These are phyloP conservation scores for Drosophila lacicola DNA, from an alignment of 2,888 invertebrate genomes.

Conservation along the genomic window DNA sequence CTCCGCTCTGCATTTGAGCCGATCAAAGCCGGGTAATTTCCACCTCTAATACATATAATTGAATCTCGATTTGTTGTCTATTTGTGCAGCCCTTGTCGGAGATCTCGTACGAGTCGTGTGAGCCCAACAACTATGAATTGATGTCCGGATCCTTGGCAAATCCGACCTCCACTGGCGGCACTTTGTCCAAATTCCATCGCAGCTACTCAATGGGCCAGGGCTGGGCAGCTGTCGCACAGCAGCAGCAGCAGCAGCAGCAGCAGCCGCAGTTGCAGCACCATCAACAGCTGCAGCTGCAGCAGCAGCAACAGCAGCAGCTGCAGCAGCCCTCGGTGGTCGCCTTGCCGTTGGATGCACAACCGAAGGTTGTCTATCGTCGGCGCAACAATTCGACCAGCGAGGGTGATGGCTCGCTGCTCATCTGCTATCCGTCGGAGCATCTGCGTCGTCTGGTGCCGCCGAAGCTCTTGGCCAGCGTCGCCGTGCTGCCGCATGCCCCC, in stretches of 20 bases:
- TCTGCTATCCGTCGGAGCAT: slow-evolving; percentile 95
- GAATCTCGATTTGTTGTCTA: background rate
- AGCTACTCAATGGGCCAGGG: slow-evolving; percentile 94
- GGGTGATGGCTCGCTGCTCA: slow-evolving; percentile 86
- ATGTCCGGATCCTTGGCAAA: slow-evolving; percentile 77
- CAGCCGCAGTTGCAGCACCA: slow-evolving; percentile 29
- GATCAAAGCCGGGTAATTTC: no score
- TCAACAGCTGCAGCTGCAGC: slow-evolving; percentile 26
- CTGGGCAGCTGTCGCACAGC: slow-evolving; percentile 82
- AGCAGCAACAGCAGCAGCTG: slow-evolving; percentile 10
- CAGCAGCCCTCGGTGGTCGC: slow-evolving; percentile 24
- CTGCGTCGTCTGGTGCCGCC: slow-evolving; percentile 92
- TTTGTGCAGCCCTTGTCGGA: slow-evolving; percentile 83
- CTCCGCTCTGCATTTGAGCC: no score
- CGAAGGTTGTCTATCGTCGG: slow-evolving; percentile 86
- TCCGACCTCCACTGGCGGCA: slow-evolving; percentile 52
- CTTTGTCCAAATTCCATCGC: slow-evolving; percentile 88
- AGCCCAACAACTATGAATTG: slow-evolving; percentile 83
- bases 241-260: slow-evolving; percentile 59
- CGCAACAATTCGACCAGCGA: slow-evolving; percentile 91
- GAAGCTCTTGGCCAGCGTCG: slow-evolving; percentile 85
- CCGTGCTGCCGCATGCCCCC: slow-evolving; percentile 66
- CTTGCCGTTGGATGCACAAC: slow-evolving; percentile 57
- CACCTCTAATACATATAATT: no score
- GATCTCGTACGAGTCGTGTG: slow-evolving; percentile 85